Conservation (phyloP, 2,888 invertebrate species). For the Eubasilissa splendida region DNA sequence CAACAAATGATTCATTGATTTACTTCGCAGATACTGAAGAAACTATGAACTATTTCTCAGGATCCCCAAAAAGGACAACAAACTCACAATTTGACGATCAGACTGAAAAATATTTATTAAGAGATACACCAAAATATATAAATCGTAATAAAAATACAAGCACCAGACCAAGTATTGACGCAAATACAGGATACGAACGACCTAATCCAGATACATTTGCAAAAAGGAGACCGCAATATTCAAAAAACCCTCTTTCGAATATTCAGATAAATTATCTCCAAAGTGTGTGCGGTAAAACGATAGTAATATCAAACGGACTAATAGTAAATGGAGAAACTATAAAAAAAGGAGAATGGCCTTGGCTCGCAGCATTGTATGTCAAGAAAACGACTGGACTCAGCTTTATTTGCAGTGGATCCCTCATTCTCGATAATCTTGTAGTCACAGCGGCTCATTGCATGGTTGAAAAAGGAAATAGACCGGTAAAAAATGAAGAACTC, state of each 20-base stretch:
- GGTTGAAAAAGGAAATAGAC: constrained; percentile 53
- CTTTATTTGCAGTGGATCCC: constrained; percentile 65
- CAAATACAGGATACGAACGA: constrained; percentile 3
- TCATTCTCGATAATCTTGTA: constrained; percentile 63
- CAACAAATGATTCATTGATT: constrained; percentile 15
- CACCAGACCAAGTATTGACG: neutral
- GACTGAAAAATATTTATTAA: no score
- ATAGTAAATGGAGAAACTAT: constrained; percentile 59
- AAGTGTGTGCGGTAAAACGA: neutral
- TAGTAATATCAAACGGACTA: neutral
- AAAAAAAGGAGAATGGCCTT: constrained; percentile 64
- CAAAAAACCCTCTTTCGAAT: neutral
- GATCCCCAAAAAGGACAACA: no score
- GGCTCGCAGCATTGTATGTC: constrained; percentile 65
- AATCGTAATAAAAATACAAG: neutral
- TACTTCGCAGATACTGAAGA: neutral
- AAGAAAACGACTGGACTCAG: constrained; percentile 60
- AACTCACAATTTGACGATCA: no score
- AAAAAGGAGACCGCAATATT: neutral
- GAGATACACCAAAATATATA: neutral
- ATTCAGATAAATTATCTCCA: neutral
- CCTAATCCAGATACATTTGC: constrained; percentile 43
- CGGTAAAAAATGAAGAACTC: constrained; percentile 59
- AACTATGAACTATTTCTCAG: neutral
- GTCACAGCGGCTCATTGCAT: constrained; percentile 59